Base-by-base conservation (phyloP, 2,113 vertebrate genomes). In the Protomyctophum bolini region DNA sequence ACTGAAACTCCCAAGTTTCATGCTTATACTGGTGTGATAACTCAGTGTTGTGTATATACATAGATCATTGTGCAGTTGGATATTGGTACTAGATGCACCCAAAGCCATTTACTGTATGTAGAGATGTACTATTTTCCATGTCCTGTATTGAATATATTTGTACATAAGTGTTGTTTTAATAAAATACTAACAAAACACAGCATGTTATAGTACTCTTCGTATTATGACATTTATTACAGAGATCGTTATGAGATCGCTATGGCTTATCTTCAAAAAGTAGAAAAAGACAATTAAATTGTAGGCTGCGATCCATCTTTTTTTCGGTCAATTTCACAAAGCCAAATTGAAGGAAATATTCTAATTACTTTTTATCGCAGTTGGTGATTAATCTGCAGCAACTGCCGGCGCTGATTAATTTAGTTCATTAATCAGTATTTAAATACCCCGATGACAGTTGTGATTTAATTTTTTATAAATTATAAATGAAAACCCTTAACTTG, bases 61-160 rank as follows among this genome's bases (percentile, higher is more conserved):
- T 77, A 61, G 59, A 62, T 70, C 80, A 77, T 86, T 41, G 80
- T 88, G 72, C 59, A 86, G 72, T 80, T 75, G 74, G 69, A 79
- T 85, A 86, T 87, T 83, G 87, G 81, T 87, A 85, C 79, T 68
- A 77, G 75, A 83, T 81, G 70, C 82, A 87, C 77, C 75, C 77
- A 83, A 88, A 88, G 85, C 84, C 79, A 86, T 86, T 80, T 75
- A 75, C 79, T 79, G 72, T 67, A 68, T 77, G 78, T 86, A 75
- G 60, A 87, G 69, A 88, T 86, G 87, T 88, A 77, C 66, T 83
- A 88, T 91, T 88, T 92, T 91, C 83, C 70, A 80, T 90, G 88
- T 89, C 61, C 73, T 80, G 87, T 88, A 83, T 79, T 70, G 58
- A 79, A 72, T 70, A 86, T 73, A 89, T 90, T 90, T 92, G 83